Base-by-base conservation (phyloP, 1,140 invertebrate genomes). In the Dinothrombium tinctorium region DNA sequence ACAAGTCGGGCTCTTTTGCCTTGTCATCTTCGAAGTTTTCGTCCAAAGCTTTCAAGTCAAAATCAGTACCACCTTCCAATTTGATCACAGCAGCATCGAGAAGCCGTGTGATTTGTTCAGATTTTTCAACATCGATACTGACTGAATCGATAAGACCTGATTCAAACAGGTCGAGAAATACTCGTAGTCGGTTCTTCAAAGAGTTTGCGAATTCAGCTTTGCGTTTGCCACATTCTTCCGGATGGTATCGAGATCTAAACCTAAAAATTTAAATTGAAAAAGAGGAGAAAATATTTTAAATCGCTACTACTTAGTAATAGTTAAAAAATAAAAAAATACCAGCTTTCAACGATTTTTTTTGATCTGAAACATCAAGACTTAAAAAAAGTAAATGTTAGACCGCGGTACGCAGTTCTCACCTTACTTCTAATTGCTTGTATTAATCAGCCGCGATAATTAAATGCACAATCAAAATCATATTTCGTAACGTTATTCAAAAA, bases 241-340 rank as follows among this genome's bases (percentile, higher is more conserved):
- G 92, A 63, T 96, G 89, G 57, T 96, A 98, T 63, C 96, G 96
- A 47, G 82, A 73, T 61, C 90, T 89, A 66, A 99, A 98, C 92
- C 92, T 98, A 59, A 35, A 62, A 61, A 53, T 42, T 53, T 49
- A 32, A 39, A 40, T 17, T 22, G 17, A 20, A 33, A 28, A 41
- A 11, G 1, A 37, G 25, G 15, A 28, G 19, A 38, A 5, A 43
- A 11, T n/a, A n/a, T n/a, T n/a, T n/a, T n/a, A n/a, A n/a, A n/a
- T n/a, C n/a, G n/a, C n/a, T n/a, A n/a, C n/a, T n/a, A n/a, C n/a
- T n/a, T n/a, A n/a, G n/a, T n/a, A n/a, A n/a, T n/a, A n/a, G n/a
- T n/a, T n/a, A n/a, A n/a, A n/a, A n/a, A n/a, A n/a, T n/a, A n/a
- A n/a, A n/a, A n/a, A n/a, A n/a, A n/a, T n/a, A n/a, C n/a, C n/a